A percentile compares a stretch with the other conserved stretches of the same genome.
Evolutionary conservation across 2,888 invertebrate genomes (phyloP).

Genomic region (Timema podura): DNA sequence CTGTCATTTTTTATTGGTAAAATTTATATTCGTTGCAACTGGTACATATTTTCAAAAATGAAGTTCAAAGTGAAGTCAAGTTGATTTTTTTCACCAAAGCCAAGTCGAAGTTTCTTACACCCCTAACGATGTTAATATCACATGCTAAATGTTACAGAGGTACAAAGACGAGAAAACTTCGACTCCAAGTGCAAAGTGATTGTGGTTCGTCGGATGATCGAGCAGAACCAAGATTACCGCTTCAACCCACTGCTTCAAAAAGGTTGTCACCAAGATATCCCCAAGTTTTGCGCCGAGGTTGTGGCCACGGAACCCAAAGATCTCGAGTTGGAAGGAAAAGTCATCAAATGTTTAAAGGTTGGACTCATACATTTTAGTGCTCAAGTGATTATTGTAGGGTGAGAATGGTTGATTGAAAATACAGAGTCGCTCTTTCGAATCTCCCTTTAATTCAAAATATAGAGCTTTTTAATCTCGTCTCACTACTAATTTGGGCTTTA

Average conservation of each 20-base stretch:
- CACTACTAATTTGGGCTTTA: background rate
- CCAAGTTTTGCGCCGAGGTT: constrained; percentile 61
- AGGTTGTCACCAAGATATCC: constrained; percentile 78
- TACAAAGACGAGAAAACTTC: constrained; percentile 70
- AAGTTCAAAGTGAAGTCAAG: too few species aligned
- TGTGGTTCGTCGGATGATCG: constrained; percentile 83
- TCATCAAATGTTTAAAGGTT: constrained; percentile 74
- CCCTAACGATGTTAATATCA: too few species aligned
- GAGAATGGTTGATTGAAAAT: background rate
- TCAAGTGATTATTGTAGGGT: background rate
- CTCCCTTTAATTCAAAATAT: too few species aligned
- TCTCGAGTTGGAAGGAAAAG: constrained; percentile 77
- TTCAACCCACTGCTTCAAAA: constrained; percentile 80
- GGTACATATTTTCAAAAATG: too few species aligned
- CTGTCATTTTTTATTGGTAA: too few species aligned
- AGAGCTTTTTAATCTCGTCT: background rate
- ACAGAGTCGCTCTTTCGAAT: background rate
- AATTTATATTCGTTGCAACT: too few species aligned
- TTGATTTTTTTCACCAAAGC: too few species aligned
- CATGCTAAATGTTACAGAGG: constrained; percentile 48
- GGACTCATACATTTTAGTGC: background rate
- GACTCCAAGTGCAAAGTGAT: constrained; percentile 78
- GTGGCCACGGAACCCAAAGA: constrained; percentile 46
- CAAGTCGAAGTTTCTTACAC: too few species aligned
- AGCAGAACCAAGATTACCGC: constrained; percentile 85